Evolutionary conservation across 2,113 vertebrate species (phyloP), one percentile per base, ranked within the genome.

Genomic region (Oreochromis spilurus): DNA sequence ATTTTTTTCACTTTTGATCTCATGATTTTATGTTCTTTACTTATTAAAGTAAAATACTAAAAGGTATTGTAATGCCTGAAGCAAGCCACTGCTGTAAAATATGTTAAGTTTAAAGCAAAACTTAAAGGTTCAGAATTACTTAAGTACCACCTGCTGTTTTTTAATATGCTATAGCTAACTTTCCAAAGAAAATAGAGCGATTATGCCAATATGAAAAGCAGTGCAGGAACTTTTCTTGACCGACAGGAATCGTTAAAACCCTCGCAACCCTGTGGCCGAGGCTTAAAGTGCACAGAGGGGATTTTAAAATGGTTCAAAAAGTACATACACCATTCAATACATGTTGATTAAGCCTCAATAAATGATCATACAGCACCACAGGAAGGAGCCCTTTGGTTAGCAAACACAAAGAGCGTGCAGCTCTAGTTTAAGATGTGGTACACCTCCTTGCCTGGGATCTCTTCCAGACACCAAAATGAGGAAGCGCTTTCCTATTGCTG

Each of bases 271-370:
- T 55, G 79, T 89, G 86, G 79, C 79, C 75, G 29, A 86, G 77
- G 82, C 88, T 93, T 93, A 88, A 92, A 91, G 87, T 57, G 85
- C 92, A 89, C 87, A 86, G 70, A 85, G 84, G 87, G 78, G 86
- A 83, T 88, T 89, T 92, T 95, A 94, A 96, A 95, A 93, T 85
- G 79, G 90, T 93, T 93, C 82, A 93, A 88, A 94, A 95, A 94
- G 93, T 93, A 87, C 92, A 96, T 93, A 91, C 92, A 89, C 82
- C 81, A 91, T 95, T 96, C 91, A 94, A 93, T 94, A 92, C 94
- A 96, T 92, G 94, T 93, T 93, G 93, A 97, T 96, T 95, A 96
- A 93, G 92, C 92, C 89, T 93, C 94, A 95, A 92, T 94, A 96
- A 96, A 96, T 94, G 93, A 95, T 94, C 79, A 75, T 90, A 85